These are phyloP conservation scores for Musca vetustissima DNA, from an alignment of 1,140 invertebrate species.

Conservation along the genomic window DNA sequence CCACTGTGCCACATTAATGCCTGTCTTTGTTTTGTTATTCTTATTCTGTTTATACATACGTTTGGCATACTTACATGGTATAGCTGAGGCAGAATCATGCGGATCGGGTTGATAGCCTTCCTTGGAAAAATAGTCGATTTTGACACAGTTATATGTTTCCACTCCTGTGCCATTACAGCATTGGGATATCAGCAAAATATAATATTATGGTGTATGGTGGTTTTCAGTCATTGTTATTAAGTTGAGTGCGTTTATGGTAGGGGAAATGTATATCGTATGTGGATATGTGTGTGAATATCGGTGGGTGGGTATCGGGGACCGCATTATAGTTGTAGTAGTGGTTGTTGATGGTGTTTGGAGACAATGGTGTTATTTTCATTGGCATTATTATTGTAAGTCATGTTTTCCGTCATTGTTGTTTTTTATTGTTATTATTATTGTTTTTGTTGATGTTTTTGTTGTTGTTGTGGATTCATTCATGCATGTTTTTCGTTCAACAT, in stretches of 20 bases:
- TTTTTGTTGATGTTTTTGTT: background rate
- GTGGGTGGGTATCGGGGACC: too few relatives aligned
- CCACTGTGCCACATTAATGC: too few relatives aligned
- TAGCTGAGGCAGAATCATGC: slow-evolving; percentile 83
- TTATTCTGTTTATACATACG: too few relatives aligned
- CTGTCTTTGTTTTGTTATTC: too few relatives aligned
- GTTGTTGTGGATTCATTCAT: slow-evolving; percentile 1
- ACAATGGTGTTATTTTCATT: slow-evolving; percentile 2
- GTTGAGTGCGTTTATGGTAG: too few relatives aligned
- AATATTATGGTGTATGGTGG: slow-evolving; percentile 3
- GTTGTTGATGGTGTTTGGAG: slow-evolving; percentile 2
- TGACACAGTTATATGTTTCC: slow-evolving; percentile 66
- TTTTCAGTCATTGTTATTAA: slow-evolving; percentile 13
- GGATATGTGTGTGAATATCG: too few relatives aligned
- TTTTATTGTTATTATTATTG: background rate
- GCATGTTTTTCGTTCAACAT: slow-evolving; percentile 12
- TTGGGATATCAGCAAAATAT: background rate
- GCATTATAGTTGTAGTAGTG: too few relatives aligned
- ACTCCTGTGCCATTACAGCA: slow-evolving; percentile 39
- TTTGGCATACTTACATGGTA: slow-evolving; percentile 77
- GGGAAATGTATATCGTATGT: too few relatives aligned
- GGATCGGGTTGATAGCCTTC: slow-evolving; percentile 83
- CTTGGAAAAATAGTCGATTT: slow-evolving; percentile 83
- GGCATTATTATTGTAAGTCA: slow-evolving; percentile 13
- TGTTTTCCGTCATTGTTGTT: slow-evolving; percentile 20